These are phyloP conservation scores for Argentina silus DNA, from an alignment of 2,797 vertebrate genomes.

Conservation along the genomic window DNA sequence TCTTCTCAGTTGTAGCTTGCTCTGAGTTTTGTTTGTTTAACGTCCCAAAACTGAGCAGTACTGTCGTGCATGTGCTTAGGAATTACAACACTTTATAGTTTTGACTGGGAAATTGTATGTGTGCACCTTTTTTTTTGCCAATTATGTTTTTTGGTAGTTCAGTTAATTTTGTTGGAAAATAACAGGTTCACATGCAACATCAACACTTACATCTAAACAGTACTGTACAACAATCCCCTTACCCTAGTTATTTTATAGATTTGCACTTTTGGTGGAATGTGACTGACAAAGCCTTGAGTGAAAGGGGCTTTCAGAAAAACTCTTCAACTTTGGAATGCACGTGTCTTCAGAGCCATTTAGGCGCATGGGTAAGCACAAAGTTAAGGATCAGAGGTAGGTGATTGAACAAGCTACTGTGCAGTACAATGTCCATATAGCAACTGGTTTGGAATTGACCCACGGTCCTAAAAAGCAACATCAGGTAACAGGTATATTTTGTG, in stretches of 20 bases:
- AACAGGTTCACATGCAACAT: constrained; percentile 1
- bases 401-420: neutral
- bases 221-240: constrained; percentile 1
- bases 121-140: constrained; percentile 41
- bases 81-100: constrained; percentile 35
- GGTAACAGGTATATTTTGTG: neutral
- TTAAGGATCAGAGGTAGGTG: constrained; percentile 11
- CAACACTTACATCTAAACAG: constrained; percentile 1
- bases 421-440: constrained; percentile 31
- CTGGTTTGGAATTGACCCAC: constrained; percentile 25
- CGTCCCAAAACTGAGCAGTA: constrained; percentile 24
- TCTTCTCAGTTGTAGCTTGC: constrained; percentile 18
- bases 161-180: constrained; percentile 23
- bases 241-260: constrained; percentile 8
- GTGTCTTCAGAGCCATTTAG: constrained; percentile 25
- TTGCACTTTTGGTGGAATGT: constrained; percentile 14
- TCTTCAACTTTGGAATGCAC: constrained; percentile 34
- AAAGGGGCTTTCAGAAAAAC: constrained; percentile 23
- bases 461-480: constrained; percentile 29
- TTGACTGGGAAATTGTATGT: constrained; percentile 32
- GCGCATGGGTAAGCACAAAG: constrained; percentile 2
- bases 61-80: constrained; percentile 41
- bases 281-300: constrained; percentile 20
- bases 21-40: constrained; percentile 19
- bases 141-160: constrained; percentile 22